phyloP scores from a whole-genome alignment of 2,888 invertebrate genomes.

The Fragum sueziense region DNA sequence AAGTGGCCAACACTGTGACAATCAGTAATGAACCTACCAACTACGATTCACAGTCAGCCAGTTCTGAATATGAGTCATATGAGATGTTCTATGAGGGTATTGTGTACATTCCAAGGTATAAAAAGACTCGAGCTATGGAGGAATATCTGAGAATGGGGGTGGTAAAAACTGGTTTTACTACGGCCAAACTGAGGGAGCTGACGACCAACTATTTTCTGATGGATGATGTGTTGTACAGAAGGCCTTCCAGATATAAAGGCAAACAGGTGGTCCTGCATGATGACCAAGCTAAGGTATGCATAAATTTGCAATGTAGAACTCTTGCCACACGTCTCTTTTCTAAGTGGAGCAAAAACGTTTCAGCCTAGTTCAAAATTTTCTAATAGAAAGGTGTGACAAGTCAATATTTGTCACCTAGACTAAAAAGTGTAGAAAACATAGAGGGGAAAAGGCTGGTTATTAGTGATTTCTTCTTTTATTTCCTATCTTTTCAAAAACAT shows the following conservation, averaged over 20 bases:
- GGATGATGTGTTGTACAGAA: constrained; percentile 42
- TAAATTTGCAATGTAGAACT: neutral
- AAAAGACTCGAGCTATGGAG: constrained; percentile 46
- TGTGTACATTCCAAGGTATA: constrained; percentile 36
- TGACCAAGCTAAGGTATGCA: constrained; percentile 43
- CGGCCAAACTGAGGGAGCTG: constrained; percentile 25
- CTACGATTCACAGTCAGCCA: neutral
- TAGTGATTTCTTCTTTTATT: neutral
- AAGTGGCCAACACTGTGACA: neutral
- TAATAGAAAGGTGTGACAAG: neutral
- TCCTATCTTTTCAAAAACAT: neutral
- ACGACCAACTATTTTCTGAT: constrained; percentile 27
- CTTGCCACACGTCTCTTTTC: neutral
- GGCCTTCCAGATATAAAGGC: constrained; percentile 48
- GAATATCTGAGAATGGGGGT: constrained; percentile 13
- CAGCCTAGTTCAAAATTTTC: neutral
- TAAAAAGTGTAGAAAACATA: neutral
- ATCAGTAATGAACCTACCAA: neutral
- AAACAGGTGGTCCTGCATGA: constrained; percentile 43
- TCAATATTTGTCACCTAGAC: neutral
- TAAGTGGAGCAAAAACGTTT: too few relatives aligned
- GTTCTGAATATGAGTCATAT: too few relatives aligned
- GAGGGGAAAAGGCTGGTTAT: neutral
- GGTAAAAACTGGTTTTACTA: constrained; percentile 15
- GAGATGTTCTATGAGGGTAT: constrained; percentile 24